phyloP scores from a whole-genome alignment of 2,888 invertebrate genomes.

The Didymodactylos carnosus region DNA sequence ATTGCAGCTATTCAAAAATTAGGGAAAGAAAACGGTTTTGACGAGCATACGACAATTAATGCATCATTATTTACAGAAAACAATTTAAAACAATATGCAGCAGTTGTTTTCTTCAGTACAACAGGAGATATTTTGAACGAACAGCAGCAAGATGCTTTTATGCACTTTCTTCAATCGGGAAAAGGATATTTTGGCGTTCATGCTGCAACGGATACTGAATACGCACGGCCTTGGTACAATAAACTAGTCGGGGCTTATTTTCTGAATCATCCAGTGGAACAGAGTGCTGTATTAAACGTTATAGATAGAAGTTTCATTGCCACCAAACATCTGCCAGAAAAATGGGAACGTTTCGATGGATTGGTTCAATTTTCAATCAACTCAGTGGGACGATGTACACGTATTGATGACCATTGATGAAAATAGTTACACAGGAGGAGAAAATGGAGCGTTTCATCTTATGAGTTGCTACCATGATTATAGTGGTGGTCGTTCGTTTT shows the following conservation, averaged over 20 bases:
- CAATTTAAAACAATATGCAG: not conserved
- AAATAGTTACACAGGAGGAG: not conserved
- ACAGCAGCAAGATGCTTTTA: not conserved
- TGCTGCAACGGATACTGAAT: not conserved
- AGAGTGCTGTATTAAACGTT: not conserved
- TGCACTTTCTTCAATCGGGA: not conserved
- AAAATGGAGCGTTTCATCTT: not conserved
- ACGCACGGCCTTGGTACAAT: not conserved
- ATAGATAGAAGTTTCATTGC: not conserved
- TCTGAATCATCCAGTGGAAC: not conserved
- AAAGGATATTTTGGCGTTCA: not conserved
- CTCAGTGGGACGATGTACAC: not conserved
- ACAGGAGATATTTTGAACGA: not conserved
- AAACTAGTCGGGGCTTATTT: not conserved
- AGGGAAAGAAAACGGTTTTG: not conserved
- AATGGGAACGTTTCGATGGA: not conserved
- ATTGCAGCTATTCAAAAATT: not conserved
- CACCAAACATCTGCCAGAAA: not conserved
- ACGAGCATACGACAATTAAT: not conserved
- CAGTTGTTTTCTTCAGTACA: not conserved
- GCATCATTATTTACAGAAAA: not conserved
- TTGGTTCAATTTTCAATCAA: not conserved
- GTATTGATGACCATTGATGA: not conserved
- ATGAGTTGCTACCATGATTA: not conserved
- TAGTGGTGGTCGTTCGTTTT: not conserved